Evolutionary conservation across 2,113 vertebrate species (phyloP), one percentile per base, ranked within the genome.

Genomic region (Lathamus discolor): DNA sequence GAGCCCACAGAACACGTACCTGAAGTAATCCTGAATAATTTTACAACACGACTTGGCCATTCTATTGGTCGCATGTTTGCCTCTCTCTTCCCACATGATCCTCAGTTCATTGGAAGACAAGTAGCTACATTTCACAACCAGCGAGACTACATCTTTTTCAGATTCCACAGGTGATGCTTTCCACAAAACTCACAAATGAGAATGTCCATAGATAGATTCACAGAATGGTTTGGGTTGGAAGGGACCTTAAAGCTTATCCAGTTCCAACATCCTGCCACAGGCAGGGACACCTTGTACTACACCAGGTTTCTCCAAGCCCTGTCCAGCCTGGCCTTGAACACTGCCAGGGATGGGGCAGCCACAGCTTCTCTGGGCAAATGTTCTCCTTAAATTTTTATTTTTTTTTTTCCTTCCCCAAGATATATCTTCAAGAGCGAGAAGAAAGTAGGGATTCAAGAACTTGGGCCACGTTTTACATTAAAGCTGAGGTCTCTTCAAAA

Each of bases 91-190:
- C 99, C 99, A 29, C 99, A 99, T 6, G 98, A 99, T 78, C 99
- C 99, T 37, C 98, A 99, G 61, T 99, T 99, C 96, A 96, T 98
- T 55, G 99, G 99, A 78, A 98, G 99, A 92, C 99, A 99, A 92
- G 99, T 99, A 31, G 99, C 99, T 52, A 99, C 99, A 14, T 99
- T 99, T 95, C 99, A 99, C 96, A 99, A 99, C 97, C 99, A 99
- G 91, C 97, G 99, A 83, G 99, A 99, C 96, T 99, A 99, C 93
- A 97, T 99, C 87, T 99, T 99, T 83, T 99, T 99, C 97, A 98
- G 99, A 97, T 99, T 99, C 96, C 99, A 99, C 97, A 99, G 99
- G 99, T 99, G 49, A 91, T 49, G 15, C 44, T 73, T 55, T 86
- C 28, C 39, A 13, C n/a, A 82, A 75, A 48, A 57, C 11, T 57